phyloP scores from a whole-genome alignment of 2,888 invertebrate species.

The Diplazon laetatorius region DNA sequence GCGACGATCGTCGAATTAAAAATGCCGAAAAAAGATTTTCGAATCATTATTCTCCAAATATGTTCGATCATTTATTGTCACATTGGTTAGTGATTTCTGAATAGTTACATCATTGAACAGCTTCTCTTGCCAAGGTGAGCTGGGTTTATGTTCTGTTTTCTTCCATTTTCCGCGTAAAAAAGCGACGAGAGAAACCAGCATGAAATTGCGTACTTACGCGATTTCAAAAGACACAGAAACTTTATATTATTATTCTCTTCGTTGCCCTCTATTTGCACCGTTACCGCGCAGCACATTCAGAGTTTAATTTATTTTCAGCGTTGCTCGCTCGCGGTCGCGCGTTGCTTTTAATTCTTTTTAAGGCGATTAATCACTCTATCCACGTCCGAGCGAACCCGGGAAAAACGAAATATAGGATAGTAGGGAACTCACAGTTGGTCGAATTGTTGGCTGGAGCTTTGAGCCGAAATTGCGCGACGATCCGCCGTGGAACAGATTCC shows the following conservation, averaged over 20 bases:
- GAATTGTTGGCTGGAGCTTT: constrained; percentile 46
- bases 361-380: constrained; percentile 66
- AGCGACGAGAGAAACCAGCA: constrained; percentile 28
- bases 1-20: not conserved
- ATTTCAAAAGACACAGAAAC: constrained; percentile 37
- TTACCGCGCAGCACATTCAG: constrained; percentile 41
- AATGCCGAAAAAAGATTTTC: constrained; percentile 8
- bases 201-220: no score
- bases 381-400: constrained; percentile 35
- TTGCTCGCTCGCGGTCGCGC: constrained; percentile 36
- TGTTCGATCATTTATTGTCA: constrained; percentile 29
- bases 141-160: not conserved
- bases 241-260: not conserved
- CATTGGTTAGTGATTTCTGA: constrained; percentile 12
- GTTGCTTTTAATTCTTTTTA: constrained; percentile 66
- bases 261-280: constrained; percentile 3
- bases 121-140: not conserved
- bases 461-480: constrained; percentile 56
- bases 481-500: constrained; percentile 47
- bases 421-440: constrained; percentile 11
- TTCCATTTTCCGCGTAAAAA: constrained; percentile 57
- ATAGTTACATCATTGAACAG: constrained; percentile 12
- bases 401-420: constrained; percentile 30
- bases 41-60: constrained; percentile 32
- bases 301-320: constrained; percentile 65